Evolutionary conservation across 2,113 vertebrate species (phyloP).

Genomic region (Oryzias woworae): DNA sequence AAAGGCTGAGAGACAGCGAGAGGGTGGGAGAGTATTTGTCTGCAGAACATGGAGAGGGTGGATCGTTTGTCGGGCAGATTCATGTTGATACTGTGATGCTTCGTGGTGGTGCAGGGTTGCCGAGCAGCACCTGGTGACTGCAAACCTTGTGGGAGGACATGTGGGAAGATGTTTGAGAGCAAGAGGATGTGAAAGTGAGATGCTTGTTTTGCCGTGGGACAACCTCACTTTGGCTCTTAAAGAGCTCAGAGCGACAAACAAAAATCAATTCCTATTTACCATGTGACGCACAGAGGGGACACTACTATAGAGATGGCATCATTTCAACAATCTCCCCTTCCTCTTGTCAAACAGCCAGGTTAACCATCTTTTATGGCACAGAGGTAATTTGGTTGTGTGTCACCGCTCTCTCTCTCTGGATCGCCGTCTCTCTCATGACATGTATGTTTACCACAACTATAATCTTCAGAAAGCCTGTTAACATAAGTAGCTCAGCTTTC

Average conservation of each 20-base stretch:
- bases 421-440: conserved; percentile 70
- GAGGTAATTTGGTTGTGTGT: conserved; percentile 68
- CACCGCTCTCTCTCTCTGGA: conserved; percentile 56
- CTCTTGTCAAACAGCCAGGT: conserved; percentile 57
- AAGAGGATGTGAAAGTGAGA: conserved; percentile 49
- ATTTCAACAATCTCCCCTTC: conserved; percentile 53
- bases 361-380: conserved; percentile 48
- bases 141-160: conserved; percentile 44
- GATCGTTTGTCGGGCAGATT: conserved; percentile 74
- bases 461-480: conserved; percentile 82
- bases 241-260: conserved; percentile 38
- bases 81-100: conserved; percentile 60
- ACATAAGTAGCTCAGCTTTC: conserved; percentile 80
- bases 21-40: conserved; percentile 73
- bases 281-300: conserved; percentile 30
- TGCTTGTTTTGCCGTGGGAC: conserved; percentile 42
- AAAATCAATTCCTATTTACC: conserved; percentile 60
- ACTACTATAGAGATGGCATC: conserved; percentile 29
- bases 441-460: conserved; percentile 77
- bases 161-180: conserved; percentile 52
- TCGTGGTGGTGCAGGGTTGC: conserved; percentile 11
- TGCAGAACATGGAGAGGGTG: conserved; percentile 69
- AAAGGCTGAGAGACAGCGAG: conserved; percentile 61
- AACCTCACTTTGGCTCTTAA: conserved; percentile 45
- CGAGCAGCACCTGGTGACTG: conserved; percentile 54